These are phyloP conservation scores for Sebastolobus altivelis DNA, from an alignment of 2,797 vertebrate species.

Conservation along the genomic window DNA sequence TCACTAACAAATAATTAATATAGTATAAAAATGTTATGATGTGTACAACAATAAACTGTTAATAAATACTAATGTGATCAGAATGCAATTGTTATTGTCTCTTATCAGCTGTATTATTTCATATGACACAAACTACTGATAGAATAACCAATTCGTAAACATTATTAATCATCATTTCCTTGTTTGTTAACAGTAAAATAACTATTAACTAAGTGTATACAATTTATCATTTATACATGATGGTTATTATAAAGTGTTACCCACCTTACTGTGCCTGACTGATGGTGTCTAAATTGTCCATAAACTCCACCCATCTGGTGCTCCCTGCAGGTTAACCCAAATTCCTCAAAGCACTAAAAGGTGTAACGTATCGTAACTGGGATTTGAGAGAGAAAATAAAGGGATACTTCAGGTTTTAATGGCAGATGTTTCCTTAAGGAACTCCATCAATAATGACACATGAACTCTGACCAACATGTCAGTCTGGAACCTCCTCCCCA, in stretches of 20 bases:
- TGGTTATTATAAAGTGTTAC: neutral
- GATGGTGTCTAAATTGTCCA: neutral
- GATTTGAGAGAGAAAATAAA: neutral
- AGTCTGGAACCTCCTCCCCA: neutral
- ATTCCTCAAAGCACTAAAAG: neutral
- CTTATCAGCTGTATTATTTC: too few species aligned
- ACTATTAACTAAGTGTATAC: too few species aligned
- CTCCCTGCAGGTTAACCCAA: neutral
- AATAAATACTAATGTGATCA: too few species aligned
- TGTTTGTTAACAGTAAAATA: too few species aligned
- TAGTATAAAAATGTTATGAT: too few species aligned
- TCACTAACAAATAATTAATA: too few species aligned
- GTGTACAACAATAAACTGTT: too few species aligned
- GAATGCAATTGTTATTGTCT: too few species aligned
- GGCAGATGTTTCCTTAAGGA: neutral
- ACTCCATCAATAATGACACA: neutral
- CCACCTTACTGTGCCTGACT: neutral
- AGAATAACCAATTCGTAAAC: too few species aligned
- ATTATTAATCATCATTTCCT: too few species aligned
- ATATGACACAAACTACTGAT: too few species aligned
- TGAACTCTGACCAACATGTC: neutral
- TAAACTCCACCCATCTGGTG: neutral
- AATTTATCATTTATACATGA: too few species aligned
- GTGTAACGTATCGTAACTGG: neutral
- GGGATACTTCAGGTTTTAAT: neutral